Evolutionary conservation across 2,888 invertebrate species (phyloP).

Genomic region (Habrosyne pyritoides): DNA sequence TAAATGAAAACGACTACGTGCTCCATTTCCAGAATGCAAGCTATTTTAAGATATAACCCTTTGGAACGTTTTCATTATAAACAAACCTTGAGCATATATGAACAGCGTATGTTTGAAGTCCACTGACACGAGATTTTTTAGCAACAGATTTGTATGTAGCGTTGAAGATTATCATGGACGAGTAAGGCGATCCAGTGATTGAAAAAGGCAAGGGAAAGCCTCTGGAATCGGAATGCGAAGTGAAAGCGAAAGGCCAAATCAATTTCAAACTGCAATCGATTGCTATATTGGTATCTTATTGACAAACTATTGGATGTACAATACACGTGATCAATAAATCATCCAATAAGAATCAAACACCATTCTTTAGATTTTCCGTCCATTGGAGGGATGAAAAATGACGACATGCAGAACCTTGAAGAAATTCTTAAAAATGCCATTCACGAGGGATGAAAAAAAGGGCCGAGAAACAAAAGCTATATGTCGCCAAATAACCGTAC

Average conservation of each 20-base stretch:
- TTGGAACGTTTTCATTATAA: background rate
- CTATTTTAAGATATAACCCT: background rate
- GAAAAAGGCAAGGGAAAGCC: background rate
- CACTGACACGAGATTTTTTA: background rate
- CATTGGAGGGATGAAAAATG: slow-evolving; percentile 9
- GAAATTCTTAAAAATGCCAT: slow-evolving; percentile 24
- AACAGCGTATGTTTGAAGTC: background rate
- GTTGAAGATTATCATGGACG: background rate
- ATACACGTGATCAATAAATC: too few species aligned
- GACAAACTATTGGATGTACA: background rate
- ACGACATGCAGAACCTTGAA: slow-evolving; percentile 20
- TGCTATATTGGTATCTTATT: background rate
- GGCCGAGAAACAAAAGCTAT: slow-evolving; percentile 30
- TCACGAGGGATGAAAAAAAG: slow-evolving; percentile 24
- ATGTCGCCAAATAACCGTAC: slow-evolving; percentile 35
- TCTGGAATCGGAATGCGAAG: background rate
- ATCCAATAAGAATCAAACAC: background rate
- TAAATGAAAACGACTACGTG: background rate
- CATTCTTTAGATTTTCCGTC: background rate
- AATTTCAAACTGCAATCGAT: background rate
- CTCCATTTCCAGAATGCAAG: background rate
- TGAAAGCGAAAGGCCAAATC: background rate
- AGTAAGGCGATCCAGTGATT: background rate
- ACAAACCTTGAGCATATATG: background rate
- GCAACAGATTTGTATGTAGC: background rate